Base-by-base conservation (phyloP, 2,797 vertebrate species). In the Pseudochaenichthys georgianus region DNA sequence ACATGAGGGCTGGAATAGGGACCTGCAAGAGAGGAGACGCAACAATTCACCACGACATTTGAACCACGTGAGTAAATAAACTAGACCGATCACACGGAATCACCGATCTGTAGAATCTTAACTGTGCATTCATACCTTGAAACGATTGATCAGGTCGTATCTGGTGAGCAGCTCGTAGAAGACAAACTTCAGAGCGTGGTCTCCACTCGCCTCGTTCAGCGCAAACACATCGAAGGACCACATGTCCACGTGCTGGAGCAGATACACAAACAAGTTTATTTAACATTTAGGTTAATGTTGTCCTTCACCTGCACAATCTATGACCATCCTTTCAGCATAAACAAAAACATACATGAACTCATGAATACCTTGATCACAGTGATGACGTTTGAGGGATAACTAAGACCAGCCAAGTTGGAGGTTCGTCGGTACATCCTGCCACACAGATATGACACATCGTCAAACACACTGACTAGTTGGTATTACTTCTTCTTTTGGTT, bases 221-320 rank as follows among this genome's bases (percentile, higher is more conserved):
- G 96, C 96, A 93, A 99, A 99, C 78, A 99, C 97, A 73, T 99
- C 95, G 50, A 99, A 99, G 13, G 97, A 97, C 97, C 97, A 99
- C 10, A 89, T 95, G 92, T 99, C 97, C 85, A 98, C 94, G 69
- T 97, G 94, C 98, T 99, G 85, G 7, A 92, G 87, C 10, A 90
- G 31, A 86, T 0, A 70, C 9, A 81, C 17, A 75, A 41, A 75
- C 43, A 65, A 19, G 31, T 70, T 50, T 42, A 1, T 41, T 31
- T 11, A 34, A 4, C 28, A 42, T 28, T 1, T 28, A 28, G 28
- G 28, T 28, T 28, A 28, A 28, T 28, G 28, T 28, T 28, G 28
- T 38, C 34, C 34, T 38, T 6, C 2, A n/a, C n/a, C n/a, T n/a
- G n/a, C n/a, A n/a, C n/a, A n/a, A n/a, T n/a, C n/a, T n/a, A n/a